Evolutionary conservation across 1,140 invertebrate species (phyloP).

Genomic region (Drusus annulatus): DNA sequence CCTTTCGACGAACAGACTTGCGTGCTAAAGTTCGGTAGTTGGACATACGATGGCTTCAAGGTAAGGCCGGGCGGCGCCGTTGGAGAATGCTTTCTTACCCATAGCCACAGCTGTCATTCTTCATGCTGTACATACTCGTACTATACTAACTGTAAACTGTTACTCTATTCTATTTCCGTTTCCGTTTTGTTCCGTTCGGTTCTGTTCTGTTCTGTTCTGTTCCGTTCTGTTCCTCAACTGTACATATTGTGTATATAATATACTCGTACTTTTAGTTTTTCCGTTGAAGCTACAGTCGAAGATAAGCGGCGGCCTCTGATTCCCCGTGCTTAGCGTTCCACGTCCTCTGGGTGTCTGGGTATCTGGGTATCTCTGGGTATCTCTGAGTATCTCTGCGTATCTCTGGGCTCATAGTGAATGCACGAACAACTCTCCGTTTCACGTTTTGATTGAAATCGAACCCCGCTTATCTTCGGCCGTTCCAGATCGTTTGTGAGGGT

Average conservation of each 20-base stretch:
- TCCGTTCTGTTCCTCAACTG: slow-evolving; percentile 29
- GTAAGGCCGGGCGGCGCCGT: slow-evolving; percentile 68
- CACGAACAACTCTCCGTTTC: background rate
- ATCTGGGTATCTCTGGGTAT: too few relatives aligned
- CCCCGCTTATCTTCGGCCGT: slow-evolving; percentile 31
- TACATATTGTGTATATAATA: slow-evolving; percentile 31
- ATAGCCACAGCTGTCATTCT: slow-evolving; percentile 48
- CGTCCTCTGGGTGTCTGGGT: too few relatives aligned
- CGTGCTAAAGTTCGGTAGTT: slow-evolving; percentile 88
- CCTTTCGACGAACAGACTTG: slow-evolving; percentile 97
- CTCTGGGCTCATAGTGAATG: too few relatives aligned
- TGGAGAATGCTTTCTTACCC: slow-evolving; percentile 47
- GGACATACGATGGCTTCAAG: slow-evolving; percentile 95
- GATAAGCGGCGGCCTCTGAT: background rate
- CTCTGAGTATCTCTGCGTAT: too few relatives aligned
- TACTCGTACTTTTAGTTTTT: background rate
- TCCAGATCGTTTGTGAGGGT: slow-evolving; percentile 39
- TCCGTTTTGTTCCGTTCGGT: slow-evolving; percentile 26
- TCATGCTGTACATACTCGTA: slow-evolving; percentile 47
- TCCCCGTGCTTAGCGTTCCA: background rate
- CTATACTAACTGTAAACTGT: slow-evolving; percentile 10
- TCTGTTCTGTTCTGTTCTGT: too few relatives aligned
- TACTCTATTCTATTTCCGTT: too few relatives aligned
- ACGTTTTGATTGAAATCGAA: background rate
- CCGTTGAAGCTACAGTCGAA: slow-evolving; percentile 2